A percentile compares a stretch with the other conserved stretches of the same genome.
Evolutionary conservation across 2,113 vertebrate species (phyloP).

Genomic region (Lepus europaeus): DNA sequence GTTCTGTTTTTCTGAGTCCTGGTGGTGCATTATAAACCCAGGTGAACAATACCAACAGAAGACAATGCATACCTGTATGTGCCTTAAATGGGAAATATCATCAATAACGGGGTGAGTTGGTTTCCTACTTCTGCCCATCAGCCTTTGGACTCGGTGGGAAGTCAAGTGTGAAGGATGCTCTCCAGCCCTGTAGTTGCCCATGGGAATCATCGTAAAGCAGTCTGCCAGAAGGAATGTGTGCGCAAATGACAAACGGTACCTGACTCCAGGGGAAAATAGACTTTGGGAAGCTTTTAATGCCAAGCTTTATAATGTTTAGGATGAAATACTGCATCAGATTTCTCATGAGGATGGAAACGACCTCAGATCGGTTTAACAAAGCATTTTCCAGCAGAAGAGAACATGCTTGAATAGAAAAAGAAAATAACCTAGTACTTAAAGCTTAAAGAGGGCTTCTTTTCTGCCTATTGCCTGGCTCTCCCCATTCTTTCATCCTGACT

Average conservation of each 20-base stretch:
- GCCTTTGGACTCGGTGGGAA: constrained; percentile 57
- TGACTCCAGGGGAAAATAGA: constrained; percentile 72
- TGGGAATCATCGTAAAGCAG: constrained; percentile 72
- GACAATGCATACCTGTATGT: neutral
- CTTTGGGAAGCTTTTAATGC: constrained; percentile 81
- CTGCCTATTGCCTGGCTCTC: constrained; percentile 30
- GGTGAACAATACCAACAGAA: neutral
- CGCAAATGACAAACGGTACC: constrained; percentile 81
- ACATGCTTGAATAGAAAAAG: constrained; percentile 78
- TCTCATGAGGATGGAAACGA: constrained; percentile 77
- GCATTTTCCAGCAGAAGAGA: constrained; percentile 76
- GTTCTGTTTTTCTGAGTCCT: constrained; percentile 20
- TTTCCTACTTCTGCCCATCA: neutral
- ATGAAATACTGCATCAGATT: constrained; percentile 70
- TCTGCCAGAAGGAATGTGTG: constrained; percentile 78
- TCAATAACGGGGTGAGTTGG: neutral
- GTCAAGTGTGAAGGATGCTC: constrained; percentile 74
- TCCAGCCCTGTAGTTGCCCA: constrained; percentile 32
- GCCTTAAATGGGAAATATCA: neutral
- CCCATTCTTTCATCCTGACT: constrained; percentile 63
- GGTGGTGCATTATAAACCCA: neutral
- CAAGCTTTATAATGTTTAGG: constrained; percentile 55
- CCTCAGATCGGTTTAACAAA: constrained; percentile 80
- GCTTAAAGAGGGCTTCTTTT: constrained; percentile 49
- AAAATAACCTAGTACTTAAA: constrained; percentile 72